Evolutionary conservation across 2,888 invertebrate genomes (phyloP).

Genomic region (Xanthia icteritia): DNA sequence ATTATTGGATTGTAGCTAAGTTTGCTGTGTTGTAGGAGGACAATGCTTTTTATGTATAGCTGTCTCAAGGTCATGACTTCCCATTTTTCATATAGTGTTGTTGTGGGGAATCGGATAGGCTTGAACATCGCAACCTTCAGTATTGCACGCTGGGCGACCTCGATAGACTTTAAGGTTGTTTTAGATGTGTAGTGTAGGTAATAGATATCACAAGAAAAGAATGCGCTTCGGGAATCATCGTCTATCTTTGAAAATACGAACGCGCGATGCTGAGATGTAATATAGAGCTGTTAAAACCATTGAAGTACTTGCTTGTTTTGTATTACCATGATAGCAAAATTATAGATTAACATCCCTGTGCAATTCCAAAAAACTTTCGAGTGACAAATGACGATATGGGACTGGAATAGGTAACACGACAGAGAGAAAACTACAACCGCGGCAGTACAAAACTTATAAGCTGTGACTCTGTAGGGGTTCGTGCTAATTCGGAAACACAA

Average conservation of each 20-base stretch:
- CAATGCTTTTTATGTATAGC: no score
- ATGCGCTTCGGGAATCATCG: not conserved
- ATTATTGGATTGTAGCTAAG: no score
- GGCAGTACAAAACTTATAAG: no score
- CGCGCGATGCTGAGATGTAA: not conserved
- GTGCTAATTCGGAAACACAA: not conserved
- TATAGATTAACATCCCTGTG: not conserved
- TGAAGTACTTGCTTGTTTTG: not conserved
- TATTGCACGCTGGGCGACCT: no score
- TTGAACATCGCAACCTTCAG: no score
- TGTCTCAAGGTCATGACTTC: no score
- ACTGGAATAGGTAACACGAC: not conserved
- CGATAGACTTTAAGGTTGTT: no score
- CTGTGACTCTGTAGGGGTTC: no score
- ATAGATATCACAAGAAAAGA: not conserved
- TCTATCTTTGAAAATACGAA: not conserved
- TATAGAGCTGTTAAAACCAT: not conserved
- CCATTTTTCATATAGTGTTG: no score
- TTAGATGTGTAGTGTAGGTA: no score
- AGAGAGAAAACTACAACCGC: not conserved
- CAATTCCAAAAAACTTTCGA: not conserved
- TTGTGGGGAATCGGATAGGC: no score
- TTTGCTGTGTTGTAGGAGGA: no score
- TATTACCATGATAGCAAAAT: not conserved
- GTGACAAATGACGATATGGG: not conserved